Conservation (phyloP, 1,140 invertebrate species). For the Tyrophagus putrescentiae region DNA sequence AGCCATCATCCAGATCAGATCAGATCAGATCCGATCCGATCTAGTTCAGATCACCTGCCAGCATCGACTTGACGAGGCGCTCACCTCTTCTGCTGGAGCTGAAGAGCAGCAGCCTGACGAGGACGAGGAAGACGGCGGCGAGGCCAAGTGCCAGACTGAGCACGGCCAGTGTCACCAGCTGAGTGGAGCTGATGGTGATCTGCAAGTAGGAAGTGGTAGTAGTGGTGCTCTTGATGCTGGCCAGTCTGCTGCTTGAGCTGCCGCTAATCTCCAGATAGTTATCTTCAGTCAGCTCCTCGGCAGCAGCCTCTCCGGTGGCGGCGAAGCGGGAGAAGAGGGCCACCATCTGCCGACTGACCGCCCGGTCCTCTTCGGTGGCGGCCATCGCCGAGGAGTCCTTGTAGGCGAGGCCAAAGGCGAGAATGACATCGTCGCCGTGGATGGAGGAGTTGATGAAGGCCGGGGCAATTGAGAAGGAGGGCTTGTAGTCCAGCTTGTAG, state of each 20-base stretch:
- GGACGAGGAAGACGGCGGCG: too few relatives aligned
- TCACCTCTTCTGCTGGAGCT: too few relatives aligned
- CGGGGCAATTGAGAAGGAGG: slow-evolving; percentile 26
- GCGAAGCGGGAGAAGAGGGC: slow-evolving; percentile 24
- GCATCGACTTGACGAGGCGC: too few relatives aligned
- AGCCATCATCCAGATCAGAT: too few relatives aligned
- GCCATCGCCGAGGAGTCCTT: background rate
- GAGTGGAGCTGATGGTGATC: too few relatives aligned
- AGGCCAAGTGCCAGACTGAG: too few relatives aligned
- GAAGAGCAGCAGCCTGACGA: too few relatives aligned
- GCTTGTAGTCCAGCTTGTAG: slow-evolving; percentile 28
- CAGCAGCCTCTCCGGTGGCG: slow-evolving; percentile 14
- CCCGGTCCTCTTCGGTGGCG: slow-evolving; percentile 19
- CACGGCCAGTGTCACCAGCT: too few relatives aligned
- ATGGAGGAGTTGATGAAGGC: slow-evolving; percentile 24
- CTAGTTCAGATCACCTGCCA: too few relatives aligned
- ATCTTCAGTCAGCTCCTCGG: background rate
- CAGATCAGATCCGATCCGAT: too few relatives aligned
- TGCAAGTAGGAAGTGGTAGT: too few relatives aligned
- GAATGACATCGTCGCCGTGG: slow-evolving; percentile 29
- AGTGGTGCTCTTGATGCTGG: too few relatives aligned
- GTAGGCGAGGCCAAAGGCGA: slow-evolving; percentile 26
- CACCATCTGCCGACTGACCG: slow-evolving; percentile 22
- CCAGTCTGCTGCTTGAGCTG: background rate
- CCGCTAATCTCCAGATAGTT: background rate